These are phyloP conservation scores for Spermophilus dauricus DNA, from an alignment of 2,113 vertebrate species.

Conservation along the genomic window DNA sequence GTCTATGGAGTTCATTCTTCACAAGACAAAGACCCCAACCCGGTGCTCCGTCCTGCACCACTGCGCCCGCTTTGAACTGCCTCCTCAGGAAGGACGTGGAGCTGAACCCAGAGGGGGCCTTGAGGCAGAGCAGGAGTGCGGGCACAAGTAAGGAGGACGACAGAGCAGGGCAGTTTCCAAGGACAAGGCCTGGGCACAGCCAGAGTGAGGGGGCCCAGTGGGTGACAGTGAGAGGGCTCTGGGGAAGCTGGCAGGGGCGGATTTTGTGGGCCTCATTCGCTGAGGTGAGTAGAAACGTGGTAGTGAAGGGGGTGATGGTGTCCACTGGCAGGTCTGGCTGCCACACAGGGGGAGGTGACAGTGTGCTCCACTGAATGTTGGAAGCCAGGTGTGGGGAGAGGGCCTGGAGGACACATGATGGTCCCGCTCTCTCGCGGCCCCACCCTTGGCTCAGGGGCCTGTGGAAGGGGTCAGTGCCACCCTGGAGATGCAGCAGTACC, in stretches of 20 bases:
- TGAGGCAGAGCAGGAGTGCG: not conserved
- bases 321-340: not conserved
- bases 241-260: not conserved
- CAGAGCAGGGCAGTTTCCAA: not conserved
- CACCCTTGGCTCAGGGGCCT: not conserved
- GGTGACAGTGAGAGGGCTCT: not conserved
- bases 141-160: not conserved
- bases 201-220: not conserved
- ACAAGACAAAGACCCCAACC: too few relatives aligned
- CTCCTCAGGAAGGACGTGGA: too few relatives aligned
- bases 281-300: not conserved
- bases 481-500: not conserved
- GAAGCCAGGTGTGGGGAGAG: not conserved
- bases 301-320: not conserved
- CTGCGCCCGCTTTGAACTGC: too few relatives aligned
- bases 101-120: not conserved
- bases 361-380: not conserved
- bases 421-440: not conserved
- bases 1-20: too few relatives aligned
- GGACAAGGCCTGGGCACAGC: not conserved
- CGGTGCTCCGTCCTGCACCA: too few relatives aligned
- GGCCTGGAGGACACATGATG: not conserved
- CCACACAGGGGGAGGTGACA: not conserved
- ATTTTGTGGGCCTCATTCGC: not conserved
- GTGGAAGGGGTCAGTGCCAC: not conserved